These are phyloP conservation scores for Ostrea denselamellosa DNA, from an alignment of 1,140 invertebrate genomes.

Conservation along the genomic window DNA sequence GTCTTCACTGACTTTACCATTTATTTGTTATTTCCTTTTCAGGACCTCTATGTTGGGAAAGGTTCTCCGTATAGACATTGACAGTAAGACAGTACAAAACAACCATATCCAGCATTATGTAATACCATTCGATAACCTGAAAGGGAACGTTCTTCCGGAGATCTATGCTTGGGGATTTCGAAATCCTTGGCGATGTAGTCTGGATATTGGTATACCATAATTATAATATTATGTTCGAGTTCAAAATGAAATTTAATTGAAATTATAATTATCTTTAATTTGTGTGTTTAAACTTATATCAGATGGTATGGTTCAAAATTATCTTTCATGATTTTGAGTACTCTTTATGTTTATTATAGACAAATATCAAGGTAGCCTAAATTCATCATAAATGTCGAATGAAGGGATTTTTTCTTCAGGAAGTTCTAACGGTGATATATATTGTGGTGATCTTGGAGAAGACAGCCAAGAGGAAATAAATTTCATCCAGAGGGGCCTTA, in stretches of 20 bases:
- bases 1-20: not conserved
- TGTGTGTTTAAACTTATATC: no score
- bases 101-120: slow-evolving; percentile 34
- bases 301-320: no score
- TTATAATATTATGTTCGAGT: no score
- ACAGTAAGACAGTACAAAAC: not conserved
- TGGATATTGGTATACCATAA: slow-evolving; percentile 44
- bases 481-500: slow-evolving; percentile 73
- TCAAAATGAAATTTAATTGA: no score
- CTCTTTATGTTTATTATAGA: no score
- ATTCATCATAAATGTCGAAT: no score
- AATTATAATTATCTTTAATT: no score
- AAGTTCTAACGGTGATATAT: slow-evolving; percentile 68
- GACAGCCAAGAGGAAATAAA: slow-evolving; percentile 72
- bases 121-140: slow-evolving; percentile 45
- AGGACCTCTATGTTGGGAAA: slow-evolving; percentile 49
- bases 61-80: slow-evolving; percentile 44
- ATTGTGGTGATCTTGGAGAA: slow-evolving; percentile 77
- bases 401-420: slow-evolving; percentile 54
- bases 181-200: slow-evolving; percentile 51
- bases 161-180: slow-evolving; percentile 51
- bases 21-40: not conserved
- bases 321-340: no score
- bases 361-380: no score
- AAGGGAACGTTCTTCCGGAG: slow-evolving; percentile 34